Evolutionary conservation across 2,888 invertebrate genomes (phyloP).

Genomic region (Euphydryas editha): DNA sequence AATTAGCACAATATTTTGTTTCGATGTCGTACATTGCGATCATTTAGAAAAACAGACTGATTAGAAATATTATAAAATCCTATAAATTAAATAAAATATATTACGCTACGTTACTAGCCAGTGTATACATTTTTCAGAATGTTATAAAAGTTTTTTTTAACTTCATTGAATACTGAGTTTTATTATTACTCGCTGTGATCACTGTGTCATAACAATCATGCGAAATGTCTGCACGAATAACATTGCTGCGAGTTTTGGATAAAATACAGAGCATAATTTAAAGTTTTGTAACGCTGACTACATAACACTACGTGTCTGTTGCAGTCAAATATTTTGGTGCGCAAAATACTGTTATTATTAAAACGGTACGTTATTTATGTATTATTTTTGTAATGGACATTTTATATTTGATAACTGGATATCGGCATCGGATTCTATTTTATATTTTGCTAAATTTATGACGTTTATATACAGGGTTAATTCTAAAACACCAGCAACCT

Average conservation of each 20-base stretch:
- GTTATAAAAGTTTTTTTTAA: neutral
- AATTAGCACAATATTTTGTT: too few relatives aligned
- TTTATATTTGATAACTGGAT: neutral
- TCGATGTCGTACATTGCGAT: too few relatives aligned
- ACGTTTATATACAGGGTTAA: too few relatives aligned
- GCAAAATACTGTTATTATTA: neutral
- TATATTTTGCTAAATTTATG: too few relatives aligned
- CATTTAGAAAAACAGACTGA: too few relatives aligned
- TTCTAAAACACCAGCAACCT: too few relatives aligned
- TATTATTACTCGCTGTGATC: slow-evolving; percentile 2
- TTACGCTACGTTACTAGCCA: too few relatives aligned
- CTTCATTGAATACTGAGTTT: neutral
- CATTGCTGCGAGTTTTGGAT: neutral
- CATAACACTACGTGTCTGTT: slow-evolving; percentile 1
- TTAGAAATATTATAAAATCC: too few relatives aligned
- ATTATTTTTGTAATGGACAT: neutral
- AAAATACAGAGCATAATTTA: slow-evolving; percentile 13
- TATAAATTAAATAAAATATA: too few relatives aligned
- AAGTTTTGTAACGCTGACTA: neutral
- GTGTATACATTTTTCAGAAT: neutral
- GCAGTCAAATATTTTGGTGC: slow-evolving; percentile 2
- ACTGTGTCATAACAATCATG: slow-evolving; percentile 4
- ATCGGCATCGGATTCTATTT: too few relatives aligned
- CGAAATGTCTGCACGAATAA: slow-evolving; percentile 12
- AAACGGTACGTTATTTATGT: neutral